A percentile compares a stretch with the other conserved stretches of the same genome.
Evolutionary conservation across 2,888 invertebrate species (phyloP).

Genomic region (Arge pagana): DNA sequence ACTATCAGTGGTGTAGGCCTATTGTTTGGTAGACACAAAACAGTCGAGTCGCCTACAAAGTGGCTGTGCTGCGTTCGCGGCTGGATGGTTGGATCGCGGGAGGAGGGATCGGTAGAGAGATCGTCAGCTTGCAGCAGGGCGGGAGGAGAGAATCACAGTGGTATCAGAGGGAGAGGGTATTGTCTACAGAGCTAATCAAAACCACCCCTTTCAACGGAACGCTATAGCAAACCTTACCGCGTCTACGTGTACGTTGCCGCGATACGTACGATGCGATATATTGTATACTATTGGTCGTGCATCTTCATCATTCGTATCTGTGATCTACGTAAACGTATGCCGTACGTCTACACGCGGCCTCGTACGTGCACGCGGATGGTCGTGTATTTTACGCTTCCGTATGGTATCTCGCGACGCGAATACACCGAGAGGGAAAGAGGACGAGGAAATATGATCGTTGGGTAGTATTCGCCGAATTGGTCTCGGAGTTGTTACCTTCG

Average conservation of each 20-base stretch:
- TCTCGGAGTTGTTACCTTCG: too few species aligned
- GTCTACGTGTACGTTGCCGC: slow-evolving; percentile 31
- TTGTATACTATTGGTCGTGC: too few species aligned
- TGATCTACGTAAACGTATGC: too few species aligned
- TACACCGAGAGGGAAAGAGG: too few species aligned
- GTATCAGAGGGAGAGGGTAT: slow-evolving; percentile 53
- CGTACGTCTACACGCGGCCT: too few species aligned
- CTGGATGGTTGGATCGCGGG: slow-evolving; percentile 33
- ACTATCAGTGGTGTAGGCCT: slow-evolving; percentile 47
- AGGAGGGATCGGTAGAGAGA: slow-evolving; percentile 25
- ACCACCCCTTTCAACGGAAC: slow-evolving; percentile 56
- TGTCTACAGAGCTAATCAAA: slow-evolving; percentile 59
- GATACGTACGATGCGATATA: too few species aligned
- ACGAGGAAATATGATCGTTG: too few species aligned
- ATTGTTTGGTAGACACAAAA: slow-evolving; percentile 57
- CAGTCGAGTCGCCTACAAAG: slow-evolving; percentile 55
- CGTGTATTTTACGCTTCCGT: too few species aligned
- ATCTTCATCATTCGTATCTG: too few species aligned
- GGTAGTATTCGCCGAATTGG: too few species aligned
- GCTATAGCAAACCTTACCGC: slow-evolving; percentile 25
- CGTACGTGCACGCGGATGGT: too few species aligned
- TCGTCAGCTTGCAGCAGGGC: slow-evolving; percentile 12
- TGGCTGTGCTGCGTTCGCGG: slow-evolving; percentile 50
- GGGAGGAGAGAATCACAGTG: slow-evolving; percentile 42
- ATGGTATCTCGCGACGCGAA: too few species aligned